Base-by-base conservation (phyloP, 2,113 vertebrate species). In the Sceloporus undulatus region DNA sequence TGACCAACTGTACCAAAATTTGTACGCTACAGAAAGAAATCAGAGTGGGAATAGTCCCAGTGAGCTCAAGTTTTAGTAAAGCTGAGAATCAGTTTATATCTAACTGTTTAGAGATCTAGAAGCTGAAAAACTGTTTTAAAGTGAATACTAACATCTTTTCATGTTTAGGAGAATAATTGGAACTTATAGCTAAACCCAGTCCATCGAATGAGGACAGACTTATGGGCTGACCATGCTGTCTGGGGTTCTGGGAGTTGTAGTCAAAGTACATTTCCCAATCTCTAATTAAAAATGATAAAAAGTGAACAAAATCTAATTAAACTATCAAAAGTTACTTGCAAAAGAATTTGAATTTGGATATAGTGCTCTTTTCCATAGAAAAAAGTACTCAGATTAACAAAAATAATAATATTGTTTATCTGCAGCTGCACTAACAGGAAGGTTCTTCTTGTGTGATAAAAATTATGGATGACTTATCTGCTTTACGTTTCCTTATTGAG, bases 361-460 rank as follows among this genome's bases (percentile, higher is more conserved):
- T 29, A 74, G 13, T 62, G 59, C 59, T 59, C 73, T 62, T 48
- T 74, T 81, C 23, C 8, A n/a, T 40, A 74, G 54, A 80, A 79
- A 7, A 87, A 74, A 16, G 27, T 56, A 27, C 68, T 85, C 71
- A 54, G 56, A 87, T 86, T n/a, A n/a, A n/a, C n/a, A n/a, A n/a
- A 88, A 86, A 54, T 81, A 85, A 34, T 85, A 90, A 80, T 85
- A 91, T 14, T 9, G 87, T 93, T 91, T 93, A 73, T 85, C 71
- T 2, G 16, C 0, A 8, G 2, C 66, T 68, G 8, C 16, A 16
- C 19, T 88, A 88, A 42, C 85, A 11, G 23, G 56, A 73, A 59
- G 2, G 86, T 29, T 48, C 29, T 85, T 76, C 27, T 62, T 0
- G 0, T 40, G 56, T 29, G 87, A 29, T 3, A 59, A 90, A 84